Conservation (phyloP, 1,140 invertebrate species). For the Drosophila quadrilineata region DNA sequence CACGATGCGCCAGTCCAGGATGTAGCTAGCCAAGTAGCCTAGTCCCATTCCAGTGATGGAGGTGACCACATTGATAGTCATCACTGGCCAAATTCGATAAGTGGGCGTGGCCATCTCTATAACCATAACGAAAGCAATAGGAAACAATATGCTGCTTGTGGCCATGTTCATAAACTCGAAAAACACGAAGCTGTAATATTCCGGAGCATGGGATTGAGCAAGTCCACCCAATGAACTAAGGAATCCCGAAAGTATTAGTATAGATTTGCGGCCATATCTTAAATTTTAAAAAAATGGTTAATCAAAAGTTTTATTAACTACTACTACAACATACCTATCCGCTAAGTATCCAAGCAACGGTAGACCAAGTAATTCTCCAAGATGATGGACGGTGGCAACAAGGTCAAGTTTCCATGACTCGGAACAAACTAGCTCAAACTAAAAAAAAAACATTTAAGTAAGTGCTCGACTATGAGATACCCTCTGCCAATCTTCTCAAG, state of each 20-base stretch:
- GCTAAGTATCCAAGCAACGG: too few species aligned
- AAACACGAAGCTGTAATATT: conserved; percentile 84
- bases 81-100: conserved; percentile 87
- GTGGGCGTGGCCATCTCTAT: conserved; percentile 89
- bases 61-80: conserved; percentile 86
- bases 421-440: conserved; percentile 58
- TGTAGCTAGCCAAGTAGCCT: conserved; percentile 85
- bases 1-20: conserved; percentile 87
- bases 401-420: conserved; percentile 86
- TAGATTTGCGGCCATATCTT: conserved; percentile 85
- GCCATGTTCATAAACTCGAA: conserved; percentile 85
- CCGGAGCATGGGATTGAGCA: conserved; percentile 84
- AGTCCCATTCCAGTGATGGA: conserved; percentile 87
- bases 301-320: too few species aligned
- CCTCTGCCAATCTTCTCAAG: too few species aligned
- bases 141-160: conserved; percentile 84
- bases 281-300: neutral
- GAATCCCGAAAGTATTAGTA: conserved; percentile 83
- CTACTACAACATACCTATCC: conserved; percentile 82
- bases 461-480: too few species aligned
- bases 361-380: too few species aligned
- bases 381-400: conserved; percentile 86
- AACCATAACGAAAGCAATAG: conserved; percentile 84
- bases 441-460: neutral
- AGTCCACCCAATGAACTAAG: conserved; percentile 84